Conservation (phyloP, 2,113 vertebrate species). For the Syrmaticus mikado region DNA sequence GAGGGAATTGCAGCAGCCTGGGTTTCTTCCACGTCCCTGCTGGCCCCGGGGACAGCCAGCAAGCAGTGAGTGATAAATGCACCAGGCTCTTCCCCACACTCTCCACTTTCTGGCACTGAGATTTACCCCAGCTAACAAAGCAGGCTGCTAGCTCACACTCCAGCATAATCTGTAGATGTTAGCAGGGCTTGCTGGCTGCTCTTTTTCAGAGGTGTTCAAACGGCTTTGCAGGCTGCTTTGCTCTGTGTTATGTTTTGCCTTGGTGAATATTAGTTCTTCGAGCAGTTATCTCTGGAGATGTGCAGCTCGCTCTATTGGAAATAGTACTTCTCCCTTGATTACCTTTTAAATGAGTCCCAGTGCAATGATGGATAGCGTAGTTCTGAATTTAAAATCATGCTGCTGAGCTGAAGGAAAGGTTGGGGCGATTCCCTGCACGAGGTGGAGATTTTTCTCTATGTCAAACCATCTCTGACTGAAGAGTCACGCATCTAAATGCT, state of each 20-base stretch:
- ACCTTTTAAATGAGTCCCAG: background rate
- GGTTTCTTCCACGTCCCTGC: fast-evolving
- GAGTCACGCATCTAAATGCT: background rate
- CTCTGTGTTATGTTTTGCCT: background rate
- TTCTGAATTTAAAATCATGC: background rate
- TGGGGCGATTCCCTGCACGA: background rate
- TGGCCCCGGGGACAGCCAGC: background rate
- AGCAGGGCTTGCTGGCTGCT: background rate
- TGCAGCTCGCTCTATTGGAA: background rate
- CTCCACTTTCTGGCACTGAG: fast-evolving
- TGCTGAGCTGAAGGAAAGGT: background rate
- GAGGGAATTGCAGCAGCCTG: background rate
- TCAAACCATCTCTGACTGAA: background rate
- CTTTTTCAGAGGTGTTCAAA: background rate
- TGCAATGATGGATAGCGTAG: background rate
- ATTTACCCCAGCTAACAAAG: background rate
- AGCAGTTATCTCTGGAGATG: background rate
- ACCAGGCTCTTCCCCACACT: too few species aligned
- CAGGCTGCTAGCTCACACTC: background rate
- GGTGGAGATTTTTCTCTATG: background rate
- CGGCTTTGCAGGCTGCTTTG: background rate
- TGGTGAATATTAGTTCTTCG: background rate
- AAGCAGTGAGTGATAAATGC: fast-evolving
- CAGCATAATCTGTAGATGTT: fast-evolving
- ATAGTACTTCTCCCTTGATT: background rate